phyloP scores from a whole-genome alignment of 2,888 invertebrate genomes.

The Panzeria rudis region DNA sequence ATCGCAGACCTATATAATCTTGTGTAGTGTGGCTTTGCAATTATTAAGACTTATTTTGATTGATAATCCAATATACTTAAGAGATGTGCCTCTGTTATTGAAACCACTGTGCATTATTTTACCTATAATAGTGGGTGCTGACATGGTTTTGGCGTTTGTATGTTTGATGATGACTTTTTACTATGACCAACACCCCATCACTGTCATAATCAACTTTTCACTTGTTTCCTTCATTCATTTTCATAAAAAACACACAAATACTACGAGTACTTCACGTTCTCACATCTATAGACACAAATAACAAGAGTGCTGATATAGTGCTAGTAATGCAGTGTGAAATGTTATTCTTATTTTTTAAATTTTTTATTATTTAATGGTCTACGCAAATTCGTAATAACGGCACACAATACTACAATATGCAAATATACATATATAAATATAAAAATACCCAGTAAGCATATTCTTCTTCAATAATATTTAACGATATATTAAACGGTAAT shows the following conservation, averaged over 20 bases:
- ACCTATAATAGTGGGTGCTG: slow-evolving; percentile 33
- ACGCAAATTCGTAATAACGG: slow-evolving; percentile 57
- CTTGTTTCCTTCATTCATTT: slow-evolving; percentile 43
- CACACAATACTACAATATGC: slow-evolving; percentile 19
- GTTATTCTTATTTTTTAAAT: slow-evolving; percentile 54
- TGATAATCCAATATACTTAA: too few species aligned
- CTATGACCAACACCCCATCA: slow-evolving; percentile 52
- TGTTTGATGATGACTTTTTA: slow-evolving; percentile 16
- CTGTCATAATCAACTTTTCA: slow-evolving; percentile 51
- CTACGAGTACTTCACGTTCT: not conserved
- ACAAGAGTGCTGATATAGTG: slow-evolving; percentile 60
- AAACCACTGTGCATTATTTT: slow-evolving; percentile 29
- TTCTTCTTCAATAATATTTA: not conserved
- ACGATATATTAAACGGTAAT: too few species aligned
- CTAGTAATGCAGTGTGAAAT: slow-evolving; percentile 70
- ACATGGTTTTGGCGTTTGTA: slow-evolving; percentile 6
- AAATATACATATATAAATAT: not conserved
- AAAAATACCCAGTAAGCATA: slow-evolving; percentile 23
- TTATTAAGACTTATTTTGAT: too few species aligned
- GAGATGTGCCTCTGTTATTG: not conserved
- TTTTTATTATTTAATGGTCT: slow-evolving; percentile 61
- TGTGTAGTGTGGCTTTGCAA: too few species aligned
- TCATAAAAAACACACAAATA: slow-evolving; percentile 24
- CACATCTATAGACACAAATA: slow-evolving; percentile 27
- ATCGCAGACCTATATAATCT: too few species aligned